Percentiles rank a stretch among this genome's conserved stretches.
phyloP scores from a whole-genome alignment of 2,797 vertebrate genomes.

The Triplophysa yarkandensis region DNA sequence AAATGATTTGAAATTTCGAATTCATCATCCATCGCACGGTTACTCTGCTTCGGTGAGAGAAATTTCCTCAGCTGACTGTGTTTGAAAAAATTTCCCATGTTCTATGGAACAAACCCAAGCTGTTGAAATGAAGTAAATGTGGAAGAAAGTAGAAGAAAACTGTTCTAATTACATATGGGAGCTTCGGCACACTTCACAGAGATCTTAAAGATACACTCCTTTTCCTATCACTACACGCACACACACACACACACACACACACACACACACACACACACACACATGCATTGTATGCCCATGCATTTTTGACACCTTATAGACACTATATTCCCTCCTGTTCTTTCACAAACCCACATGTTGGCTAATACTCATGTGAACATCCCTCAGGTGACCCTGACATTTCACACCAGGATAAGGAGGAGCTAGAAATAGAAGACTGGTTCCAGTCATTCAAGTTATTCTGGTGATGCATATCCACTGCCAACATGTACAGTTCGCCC shows the following conservation, averaged over 20 bases:
- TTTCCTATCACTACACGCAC: not conserved
- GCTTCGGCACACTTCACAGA: slow-evolving; percentile 46
- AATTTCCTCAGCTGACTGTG: slow-evolving; percentile 34
- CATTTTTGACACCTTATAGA: slow-evolving; percentile 32
- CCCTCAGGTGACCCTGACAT: slow-evolving; percentile 30
- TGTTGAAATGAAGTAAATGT: slow-evolving; percentile 52
- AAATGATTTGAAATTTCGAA: slow-evolving; percentile 52
- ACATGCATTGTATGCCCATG: slow-evolving; percentile 14
- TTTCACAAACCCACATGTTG: slow-evolving; percentile 35
- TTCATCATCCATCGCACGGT: slow-evolving; percentile 31
- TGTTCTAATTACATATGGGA: slow-evolving; percentile 68
- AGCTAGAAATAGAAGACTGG: not conserved
- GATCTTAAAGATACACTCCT: slow-evolving; percentile 38
- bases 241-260: slow-evolving; percentile 15
- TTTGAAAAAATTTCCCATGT: slow-evolving; percentile 41
- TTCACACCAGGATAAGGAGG: slow-evolving; percentile 29
- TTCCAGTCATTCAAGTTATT: slow-evolving; percentile 47
- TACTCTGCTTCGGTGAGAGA: slow-evolving; percentile 26
- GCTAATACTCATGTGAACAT: slow-evolving; percentile 22
- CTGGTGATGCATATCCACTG: not conserved
- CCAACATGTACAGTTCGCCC: not conserved
- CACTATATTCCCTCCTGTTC: slow-evolving; percentile 27
- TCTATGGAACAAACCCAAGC: slow-evolving; percentile 50
- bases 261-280: slow-evolving; percentile 5
- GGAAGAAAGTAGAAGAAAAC: slow-evolving; percentile 60